Base-by-base conservation (phyloP, 2,888 invertebrate genomes). In the Chrysodeixis includens region DNA sequence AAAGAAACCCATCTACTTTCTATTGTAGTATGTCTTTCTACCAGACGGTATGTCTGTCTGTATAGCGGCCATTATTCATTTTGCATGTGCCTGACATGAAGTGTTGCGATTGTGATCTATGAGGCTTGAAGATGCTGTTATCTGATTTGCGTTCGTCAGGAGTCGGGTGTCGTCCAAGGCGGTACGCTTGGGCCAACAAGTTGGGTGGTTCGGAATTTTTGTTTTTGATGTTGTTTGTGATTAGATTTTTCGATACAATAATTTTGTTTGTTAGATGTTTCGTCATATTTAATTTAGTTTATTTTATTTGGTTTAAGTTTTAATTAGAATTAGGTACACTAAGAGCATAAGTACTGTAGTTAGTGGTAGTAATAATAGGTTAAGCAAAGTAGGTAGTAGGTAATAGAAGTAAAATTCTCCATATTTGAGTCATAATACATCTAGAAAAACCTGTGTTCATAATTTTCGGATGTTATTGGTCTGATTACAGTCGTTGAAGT, bases 41-140 rank as follows among this genome's bases (percentile, higher is more conserved):
- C 73, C 58, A 79, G 72, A 70, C 64, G 56, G 63, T 67, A 59
- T 54, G 69, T 71, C 71, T 73, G 46, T 18, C 68, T 74, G 79
- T 78, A 78, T 78, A 79, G 65, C 54, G 44, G 64, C 58, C 69
- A 78, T 82, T 79, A 81, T 82, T 81, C 80, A 79, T 81, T 82
- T 79, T 70, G 76, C 67, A 78, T 76, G 78, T 70, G 64, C 54
- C 76, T 69, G 76, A 74, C 69, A 69, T 71, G 70, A 63, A 59
- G 74, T 79, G 80, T 78, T 66, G 46, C 51, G 81, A 81, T 81
- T 56, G 64, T 71, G 72, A 81, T 81, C 82, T 71, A 72, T 68
- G 71, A 67, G 63, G 66, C 62, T 51, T 64, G 66, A 55, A 64
- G 72, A 79, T 76, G 71, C 70, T 68, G 71, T 30, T 78, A 78